Conservation (phyloP, 1,140 invertebrate genomes). For the Trichonephila clavata region DNA sequence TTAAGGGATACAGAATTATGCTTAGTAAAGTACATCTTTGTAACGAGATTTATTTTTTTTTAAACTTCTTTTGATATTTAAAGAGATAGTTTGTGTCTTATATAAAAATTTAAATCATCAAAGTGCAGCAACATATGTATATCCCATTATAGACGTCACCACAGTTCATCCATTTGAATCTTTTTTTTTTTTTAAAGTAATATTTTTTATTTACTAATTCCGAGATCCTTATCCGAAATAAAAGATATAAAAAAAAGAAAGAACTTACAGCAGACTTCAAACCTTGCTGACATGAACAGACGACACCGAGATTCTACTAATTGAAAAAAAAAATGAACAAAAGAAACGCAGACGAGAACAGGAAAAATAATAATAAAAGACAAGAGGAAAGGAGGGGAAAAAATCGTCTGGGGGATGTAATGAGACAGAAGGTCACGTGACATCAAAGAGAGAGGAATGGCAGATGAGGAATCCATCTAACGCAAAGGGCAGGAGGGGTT, state of each 20-base stretch:
- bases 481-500: background rate
- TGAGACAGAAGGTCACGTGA: constrained; percentile 29
- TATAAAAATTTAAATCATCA: too few species aligned
- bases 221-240: background rate
- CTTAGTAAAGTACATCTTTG: too few species aligned
- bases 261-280: background rate
- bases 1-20: too few species aligned
- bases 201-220: background rate
- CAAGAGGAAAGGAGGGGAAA: background rate
- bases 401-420: constrained; percentile 20
- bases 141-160: background rate
- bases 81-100: too few species aligned
- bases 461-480: constrained; percentile 22
- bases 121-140: background rate
- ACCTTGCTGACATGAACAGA: background rate
- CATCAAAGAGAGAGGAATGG: constrained; percentile 23
- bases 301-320: constrained; percentile 3
- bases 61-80: too few species aligned
- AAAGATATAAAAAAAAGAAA: background rate
- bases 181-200: background rate
- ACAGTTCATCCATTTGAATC: background rate
- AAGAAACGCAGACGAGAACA: constrained; percentile 3
- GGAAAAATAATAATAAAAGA: background rate
- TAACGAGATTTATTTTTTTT: too few species aligned
- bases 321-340: constrained; percentile 30